Evolutionary conservation across 1,140 invertebrate species (phyloP).

Genomic region (Mylabris phalerata): DNA sequence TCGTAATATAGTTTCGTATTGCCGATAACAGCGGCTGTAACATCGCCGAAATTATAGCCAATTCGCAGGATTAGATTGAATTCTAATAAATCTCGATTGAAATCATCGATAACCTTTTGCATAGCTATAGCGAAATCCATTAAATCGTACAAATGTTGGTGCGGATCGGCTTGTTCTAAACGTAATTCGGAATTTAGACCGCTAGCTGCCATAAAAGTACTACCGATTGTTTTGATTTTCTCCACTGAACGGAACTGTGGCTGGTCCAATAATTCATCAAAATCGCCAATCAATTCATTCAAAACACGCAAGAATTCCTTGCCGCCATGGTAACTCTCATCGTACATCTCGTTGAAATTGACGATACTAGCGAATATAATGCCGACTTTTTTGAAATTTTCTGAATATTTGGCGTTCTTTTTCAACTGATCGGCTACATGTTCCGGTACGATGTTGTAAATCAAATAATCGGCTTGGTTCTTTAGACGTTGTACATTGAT

Average conservation of each 20-base stretch:
- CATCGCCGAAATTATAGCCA: constrained; percentile 80
- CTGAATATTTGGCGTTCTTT: constrained; percentile 89
- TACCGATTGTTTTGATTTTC: constrained; percentile 97
- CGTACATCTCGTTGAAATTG: constrained; percentile 94
- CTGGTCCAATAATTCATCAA: constrained; percentile 83
- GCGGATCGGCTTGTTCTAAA: constrained; percentile 51
- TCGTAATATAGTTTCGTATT: constrained; percentile 95
- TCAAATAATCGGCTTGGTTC: constrained; percentile 91
- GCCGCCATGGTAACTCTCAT: constrained; percentile 88
- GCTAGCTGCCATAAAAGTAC: constrained; percentile 95
- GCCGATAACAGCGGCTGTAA: constrained; percentile 93
- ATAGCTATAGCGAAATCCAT: constrained; percentile 85
- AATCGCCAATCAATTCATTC: constrained; percentile 92
- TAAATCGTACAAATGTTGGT: constrained; percentile 76
- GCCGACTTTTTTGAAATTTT: constrained; percentile 87
- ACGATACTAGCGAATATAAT: constrained; percentile 94
- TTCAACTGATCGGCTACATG: constrained; percentile 91
- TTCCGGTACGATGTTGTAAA: constrained; percentile 93
- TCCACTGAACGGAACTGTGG: constrained; percentile 83
- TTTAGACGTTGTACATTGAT: constrained; percentile 78
- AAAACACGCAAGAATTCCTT: constrained; percentile 89
- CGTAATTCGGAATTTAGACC: constrained; percentile 76
- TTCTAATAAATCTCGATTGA: constrained; percentile 80
- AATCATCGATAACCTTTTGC: constrained; percentile 78
- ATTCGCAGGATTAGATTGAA: constrained; percentile 88